phyloP scores from a whole-genome alignment of 2,888 invertebrate species.

The Chalcosyrphus nemorum region DNA sequence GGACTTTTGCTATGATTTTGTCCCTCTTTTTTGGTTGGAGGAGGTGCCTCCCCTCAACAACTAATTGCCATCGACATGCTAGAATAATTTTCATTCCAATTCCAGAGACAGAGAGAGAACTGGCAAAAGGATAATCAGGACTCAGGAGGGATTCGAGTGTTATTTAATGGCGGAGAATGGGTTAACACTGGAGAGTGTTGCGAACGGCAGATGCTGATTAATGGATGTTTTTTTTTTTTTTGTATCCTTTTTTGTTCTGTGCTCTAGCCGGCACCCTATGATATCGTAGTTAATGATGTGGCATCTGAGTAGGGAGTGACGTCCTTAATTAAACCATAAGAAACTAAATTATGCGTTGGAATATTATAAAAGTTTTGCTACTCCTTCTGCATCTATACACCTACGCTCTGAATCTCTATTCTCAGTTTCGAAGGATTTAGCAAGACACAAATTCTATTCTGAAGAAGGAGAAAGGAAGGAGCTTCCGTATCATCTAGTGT shows the following conservation, averaged over 20 bases:
- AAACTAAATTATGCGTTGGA: slow-evolving; percentile 18
- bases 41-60: not conserved
- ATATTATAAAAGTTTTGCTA: slow-evolving; percentile 24
- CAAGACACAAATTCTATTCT: not conserved
- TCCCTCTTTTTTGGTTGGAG: not conserved
- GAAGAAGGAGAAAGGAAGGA: not conserved
- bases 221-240: not conserved
- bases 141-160: not conserved
- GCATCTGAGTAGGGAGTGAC: not conserved
- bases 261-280: not conserved
- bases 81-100: slow-evolving; percentile 21
- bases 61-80: slow-evolving; percentile 23
- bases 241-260: too few species aligned
- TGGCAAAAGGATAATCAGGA: not conserved
- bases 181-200: not conserved
- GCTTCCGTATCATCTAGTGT: not conserved
- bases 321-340: slow-evolving; percentile 13
- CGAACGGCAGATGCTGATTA: slow-evolving; percentile 24
- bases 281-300: not conserved
- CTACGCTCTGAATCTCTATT: too few species aligned
- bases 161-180: not conserved
- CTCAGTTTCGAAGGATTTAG: too few species aligned
- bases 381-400: too few species aligned
- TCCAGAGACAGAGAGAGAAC: too few species aligned
- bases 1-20: not conserved